Evolutionary conservation across 2,113 vertebrate species (phyloP).

Genomic region (Todiramphus saurophagus): DNA sequence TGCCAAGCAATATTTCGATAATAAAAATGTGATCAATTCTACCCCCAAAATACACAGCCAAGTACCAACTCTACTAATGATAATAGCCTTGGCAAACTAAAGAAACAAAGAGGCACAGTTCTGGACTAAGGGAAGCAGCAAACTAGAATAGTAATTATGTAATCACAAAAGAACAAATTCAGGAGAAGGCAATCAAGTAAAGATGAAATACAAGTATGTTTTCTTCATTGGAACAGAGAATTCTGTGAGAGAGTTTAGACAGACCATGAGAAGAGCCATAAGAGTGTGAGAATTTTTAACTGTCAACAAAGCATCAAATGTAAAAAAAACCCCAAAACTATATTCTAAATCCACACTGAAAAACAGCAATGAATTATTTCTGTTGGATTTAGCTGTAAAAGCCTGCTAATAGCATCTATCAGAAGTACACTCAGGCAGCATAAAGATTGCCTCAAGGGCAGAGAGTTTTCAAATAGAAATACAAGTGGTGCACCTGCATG

Average conservation of each 20-base stretch:
- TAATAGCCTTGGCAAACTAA: background rate
- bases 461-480: background rate
- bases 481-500: background rate
- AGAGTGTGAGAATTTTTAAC: background rate
- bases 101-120: background rate
- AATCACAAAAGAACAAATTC: background rate
- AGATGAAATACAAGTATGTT: background rate
- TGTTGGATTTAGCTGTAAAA: background rate
- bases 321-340: background rate
- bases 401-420: background rate
- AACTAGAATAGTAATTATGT: background rate
- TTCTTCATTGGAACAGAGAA: background rate
- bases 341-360: background rate
- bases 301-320: background rate
- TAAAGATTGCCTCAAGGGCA: conserved; percentile 6
- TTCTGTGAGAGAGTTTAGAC: background rate
- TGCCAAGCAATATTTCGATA: background rate
- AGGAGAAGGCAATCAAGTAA: background rate
- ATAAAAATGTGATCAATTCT: background rate
- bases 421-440: background rate
- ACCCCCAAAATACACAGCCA: background rate
- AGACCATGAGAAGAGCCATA: background rate
- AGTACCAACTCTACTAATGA: background rate
- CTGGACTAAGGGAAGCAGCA: background rate
- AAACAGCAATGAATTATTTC: background rate